These are phyloP conservation scores for Podargus strigoides DNA, from an alignment of 2,797 vertebrate species.

Conservation along the genomic window DNA sequence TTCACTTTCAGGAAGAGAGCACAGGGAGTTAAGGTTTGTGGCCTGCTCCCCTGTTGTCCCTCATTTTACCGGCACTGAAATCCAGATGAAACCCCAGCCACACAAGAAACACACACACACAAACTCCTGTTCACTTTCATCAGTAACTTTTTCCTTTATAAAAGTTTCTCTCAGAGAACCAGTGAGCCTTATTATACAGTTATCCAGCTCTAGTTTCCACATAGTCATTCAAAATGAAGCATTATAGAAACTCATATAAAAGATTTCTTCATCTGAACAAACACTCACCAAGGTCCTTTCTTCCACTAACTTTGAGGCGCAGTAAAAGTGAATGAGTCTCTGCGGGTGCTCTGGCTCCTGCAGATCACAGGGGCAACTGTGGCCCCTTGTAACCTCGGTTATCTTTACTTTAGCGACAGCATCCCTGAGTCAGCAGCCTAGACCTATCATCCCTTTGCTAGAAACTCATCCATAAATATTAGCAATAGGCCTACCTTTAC, in stretches of 20 bases:
- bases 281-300: conserved; percentile 68
- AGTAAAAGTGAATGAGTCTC: conserved; percentile 37
- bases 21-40: conserved; percentile 67
- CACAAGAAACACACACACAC: conserved; percentile 6
- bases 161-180: conserved; percentile 64
- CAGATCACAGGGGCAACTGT: conserved; percentile 54
- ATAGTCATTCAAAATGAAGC: conserved; percentile 23
- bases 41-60: conserved; percentile 63
- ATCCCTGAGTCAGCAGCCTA: conserved; percentile 55
- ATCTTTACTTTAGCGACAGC: neutral
- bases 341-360: neutral
- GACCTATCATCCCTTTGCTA: neutral
- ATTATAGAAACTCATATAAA: conserved; percentile 42
- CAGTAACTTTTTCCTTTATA: conserved; percentile 64
- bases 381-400: conserved; percentile 25
- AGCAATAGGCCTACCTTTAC: neutral
- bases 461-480: neutral
- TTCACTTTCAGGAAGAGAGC: conserved; percentile 69
- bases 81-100: conserved; percentile 38
- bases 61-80: conserved; percentile 68
- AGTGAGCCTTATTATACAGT: conserved; percentile 62
- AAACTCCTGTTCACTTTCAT: conserved; percentile 63
- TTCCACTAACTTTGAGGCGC: conserved; percentile 68
- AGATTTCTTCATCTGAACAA: conserved; percentile 42
- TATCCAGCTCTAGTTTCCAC: neutral